Percentiles rank a stretch among this genome's conserved stretches.
phyloP scores from a whole-genome alignment of 2,113 vertebrate genomes.

The Myotis yumanensis region DNA sequence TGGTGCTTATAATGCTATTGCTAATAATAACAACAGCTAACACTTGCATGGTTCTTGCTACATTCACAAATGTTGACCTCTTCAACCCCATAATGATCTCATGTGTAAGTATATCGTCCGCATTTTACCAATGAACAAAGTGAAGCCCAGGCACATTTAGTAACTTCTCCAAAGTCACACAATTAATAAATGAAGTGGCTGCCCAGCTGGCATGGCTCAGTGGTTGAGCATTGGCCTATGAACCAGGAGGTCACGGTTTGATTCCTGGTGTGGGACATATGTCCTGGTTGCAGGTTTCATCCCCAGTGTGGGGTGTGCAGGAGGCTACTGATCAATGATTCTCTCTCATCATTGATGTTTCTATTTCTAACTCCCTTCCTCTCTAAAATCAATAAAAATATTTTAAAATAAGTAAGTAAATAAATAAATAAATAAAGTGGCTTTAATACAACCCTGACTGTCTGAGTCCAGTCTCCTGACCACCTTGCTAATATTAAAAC shows the following conservation, averaged over 20 bases:
- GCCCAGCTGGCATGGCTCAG: no score
- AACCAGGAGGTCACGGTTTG: no score
- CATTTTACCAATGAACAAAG: not conserved
- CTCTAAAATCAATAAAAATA: no score
- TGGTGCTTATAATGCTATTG: accelerated
- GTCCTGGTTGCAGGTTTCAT: no score
- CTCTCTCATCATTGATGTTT: no score
- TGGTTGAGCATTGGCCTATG: no score
- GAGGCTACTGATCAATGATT: no score
- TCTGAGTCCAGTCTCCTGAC: not conserved
- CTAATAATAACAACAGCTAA: no score
- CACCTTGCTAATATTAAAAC: accelerated
- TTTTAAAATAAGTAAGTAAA: no score
- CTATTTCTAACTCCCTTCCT: no score
- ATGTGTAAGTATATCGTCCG: accelerated
- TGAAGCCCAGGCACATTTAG: not conserved
- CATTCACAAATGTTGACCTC: accelerated
- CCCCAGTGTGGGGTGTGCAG: no score
- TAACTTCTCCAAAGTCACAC: not conserved
- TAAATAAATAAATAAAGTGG: not conserved
- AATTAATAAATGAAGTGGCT: not conserved
- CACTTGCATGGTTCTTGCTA: accelerated
- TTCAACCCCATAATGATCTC: not conserved
- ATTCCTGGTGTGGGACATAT: no score
- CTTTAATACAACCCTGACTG: not conserved